Evolutionary conservation across 2,888 invertebrate genomes (phyloP).

Genomic region (Lordiphosa fenestrarum): DNA sequence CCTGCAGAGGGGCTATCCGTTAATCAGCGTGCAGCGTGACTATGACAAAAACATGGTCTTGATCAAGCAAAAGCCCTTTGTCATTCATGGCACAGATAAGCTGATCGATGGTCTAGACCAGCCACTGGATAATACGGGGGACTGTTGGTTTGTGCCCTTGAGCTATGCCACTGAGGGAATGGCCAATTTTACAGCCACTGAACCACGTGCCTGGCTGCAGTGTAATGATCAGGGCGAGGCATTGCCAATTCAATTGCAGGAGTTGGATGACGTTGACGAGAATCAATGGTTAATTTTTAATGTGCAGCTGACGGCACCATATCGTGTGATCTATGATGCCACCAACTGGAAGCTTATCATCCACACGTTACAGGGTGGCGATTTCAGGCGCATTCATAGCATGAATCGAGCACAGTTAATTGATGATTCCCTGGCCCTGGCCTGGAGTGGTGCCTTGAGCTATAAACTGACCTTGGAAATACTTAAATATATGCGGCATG

Average conservation of each 20-base stretch:
- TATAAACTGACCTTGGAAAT: constrained; percentile 84
- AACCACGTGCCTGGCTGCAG: constrained; percentile 82
- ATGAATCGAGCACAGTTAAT: constrained; percentile 90
- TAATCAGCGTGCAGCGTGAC: constrained; percentile 80
- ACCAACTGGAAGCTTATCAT: constrained; percentile 86
- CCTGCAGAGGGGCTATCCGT: constrained; percentile 82
- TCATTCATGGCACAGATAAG: constrained; percentile 35
- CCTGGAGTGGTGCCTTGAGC: constrained; percentile 84
- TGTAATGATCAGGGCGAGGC: constrained; percentile 63
- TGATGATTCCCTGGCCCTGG: constrained; percentile 87
- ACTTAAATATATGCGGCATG: constrained; percentile 80
- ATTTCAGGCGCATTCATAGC: constrained; percentile 82
- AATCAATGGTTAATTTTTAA: constrained; percentile 88
- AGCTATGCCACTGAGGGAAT: constrained; percentile 81
- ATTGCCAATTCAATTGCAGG: constrained; percentile 30
- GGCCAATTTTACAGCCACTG: constrained; percentile 81
- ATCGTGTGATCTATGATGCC: constrained; percentile 88
- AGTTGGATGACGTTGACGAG: constrained; percentile 75
- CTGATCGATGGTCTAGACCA: constrained; percentile 5
- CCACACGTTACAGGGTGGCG: constrained; percentile 82
- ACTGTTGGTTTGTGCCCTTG: constrained; percentile 84
- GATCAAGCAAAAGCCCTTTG: constrained; percentile 82
- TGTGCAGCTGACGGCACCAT: constrained; percentile 85
- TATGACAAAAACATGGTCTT: constrained; percentile 82
- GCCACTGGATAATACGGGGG: constrained; percentile 17